These are phyloP conservation scores for Brenthis ino DNA, from an alignment of 2,888 invertebrate species.

Conservation along the genomic window DNA sequence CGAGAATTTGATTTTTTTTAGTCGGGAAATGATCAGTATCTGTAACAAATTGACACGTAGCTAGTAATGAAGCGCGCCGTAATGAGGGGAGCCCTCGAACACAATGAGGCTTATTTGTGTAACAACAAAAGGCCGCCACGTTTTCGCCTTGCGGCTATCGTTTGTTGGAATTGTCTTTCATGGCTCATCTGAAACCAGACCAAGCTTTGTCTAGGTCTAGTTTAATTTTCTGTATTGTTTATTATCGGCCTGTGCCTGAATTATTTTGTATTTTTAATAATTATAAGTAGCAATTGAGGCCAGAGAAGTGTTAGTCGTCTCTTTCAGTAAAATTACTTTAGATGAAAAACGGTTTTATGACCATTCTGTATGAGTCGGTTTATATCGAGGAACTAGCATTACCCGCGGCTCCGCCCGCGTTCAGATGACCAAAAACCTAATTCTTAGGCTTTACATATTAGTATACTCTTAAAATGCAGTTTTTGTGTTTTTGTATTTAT, in stretches of 20 bases:
- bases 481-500: too few species aligned
- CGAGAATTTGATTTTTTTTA: slow-evolving; percentile 1
- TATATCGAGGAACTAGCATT: too few species aligned
- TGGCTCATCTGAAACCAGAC: slow-evolving; percentile 22
- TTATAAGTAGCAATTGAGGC: too few species aligned
- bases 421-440: too few species aligned
- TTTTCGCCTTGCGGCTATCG: slow-evolving; percentile 41
- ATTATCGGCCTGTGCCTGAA: background rate
- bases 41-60: slow-evolving; percentile 34
- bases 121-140: slow-evolving; percentile 53
- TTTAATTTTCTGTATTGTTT: slow-evolving; percentile 18
- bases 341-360: too few species aligned
- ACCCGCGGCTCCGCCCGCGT: too few species aligned
- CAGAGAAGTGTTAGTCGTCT: background rate
- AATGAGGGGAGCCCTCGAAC: slow-evolving; percentile 51
- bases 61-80: slow-evolving; percentile 34
- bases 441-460: too few species aligned
- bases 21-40: slow-evolving; percentile 3
- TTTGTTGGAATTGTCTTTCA: slow-evolving; percentile 33
- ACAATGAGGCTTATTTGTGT: slow-evolving; percentile 63
- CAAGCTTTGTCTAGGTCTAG: slow-evolving; percentile 17
- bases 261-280: background rate
- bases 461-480: too few species aligned
- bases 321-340: too few species aligned
- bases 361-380: too few species aligned